A percentile compares a stretch with the other conserved stretches of the same genome.
These are phyloP conservation scores for Drosophila vallismaia DNA, from an alignment of 2,888 invertebrate genomes.

Conservation along the genomic window DNA sequence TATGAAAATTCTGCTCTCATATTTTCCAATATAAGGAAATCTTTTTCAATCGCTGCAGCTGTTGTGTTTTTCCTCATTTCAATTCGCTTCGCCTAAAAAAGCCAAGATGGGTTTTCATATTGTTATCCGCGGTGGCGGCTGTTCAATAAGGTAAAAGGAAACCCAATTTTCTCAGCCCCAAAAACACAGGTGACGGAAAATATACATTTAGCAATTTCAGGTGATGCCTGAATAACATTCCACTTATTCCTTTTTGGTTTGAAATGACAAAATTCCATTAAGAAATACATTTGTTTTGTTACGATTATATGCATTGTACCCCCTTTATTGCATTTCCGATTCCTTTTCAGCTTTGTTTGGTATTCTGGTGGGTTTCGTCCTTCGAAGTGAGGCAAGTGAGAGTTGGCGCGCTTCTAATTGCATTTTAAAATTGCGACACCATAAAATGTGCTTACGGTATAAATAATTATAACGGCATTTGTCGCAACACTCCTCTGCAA, in stretches of 20 bases:
- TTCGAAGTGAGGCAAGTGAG: conserved; percentile 25
- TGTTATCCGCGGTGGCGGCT: conserved; percentile 31
- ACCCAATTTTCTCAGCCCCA: conserved; percentile 54
- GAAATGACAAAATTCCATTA: conserved; percentile 77
- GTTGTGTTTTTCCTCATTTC: conserved; percentile 29
- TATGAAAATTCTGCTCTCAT: conserved; percentile 46
- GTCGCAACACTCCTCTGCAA: conserved; percentile 69
- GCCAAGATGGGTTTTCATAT: conserved; percentile 29
- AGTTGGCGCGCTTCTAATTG: conserved; percentile 77
- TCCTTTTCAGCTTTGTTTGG: conserved; percentile 30
- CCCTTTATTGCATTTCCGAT: conserved; percentile 34
- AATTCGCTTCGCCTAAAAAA: conserved; percentile 33
- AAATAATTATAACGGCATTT: conserved; percentile 82
- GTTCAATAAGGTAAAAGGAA: conserved; percentile 43
- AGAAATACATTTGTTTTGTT: conserved; percentile 56
- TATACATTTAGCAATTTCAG: conserved; percentile 15
- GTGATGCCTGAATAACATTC: conserved; percentile 44
- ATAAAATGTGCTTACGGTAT: conserved; percentile 82
- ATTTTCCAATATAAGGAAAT: conserved; percentile 40
- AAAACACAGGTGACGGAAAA: conserved; percentile 11
- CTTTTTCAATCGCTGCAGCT: conserved; percentile 32
- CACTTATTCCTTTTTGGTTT: neutral
- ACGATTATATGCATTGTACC: conserved; percentile 24
- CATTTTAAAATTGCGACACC: conserved; percentile 81
- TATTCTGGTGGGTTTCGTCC: conserved; percentile 38